Conservation (phyloP, 2,113 vertebrate genomes). For the Phaethon lepturus region DNA sequence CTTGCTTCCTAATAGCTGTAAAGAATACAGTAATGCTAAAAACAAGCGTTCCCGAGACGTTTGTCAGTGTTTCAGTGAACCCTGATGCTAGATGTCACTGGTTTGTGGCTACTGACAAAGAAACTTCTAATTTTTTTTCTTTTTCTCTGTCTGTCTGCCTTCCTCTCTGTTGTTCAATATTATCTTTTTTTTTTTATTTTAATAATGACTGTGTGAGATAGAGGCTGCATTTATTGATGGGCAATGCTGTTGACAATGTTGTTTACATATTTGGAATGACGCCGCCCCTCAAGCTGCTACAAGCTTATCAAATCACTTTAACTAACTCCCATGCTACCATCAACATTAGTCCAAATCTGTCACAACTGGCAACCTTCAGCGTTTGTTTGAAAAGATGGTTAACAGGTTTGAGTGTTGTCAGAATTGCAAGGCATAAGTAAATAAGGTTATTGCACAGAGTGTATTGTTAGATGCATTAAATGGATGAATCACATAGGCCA, state of each 20-base stretch:
- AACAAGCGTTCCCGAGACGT: slow-evolving; percentile 24
- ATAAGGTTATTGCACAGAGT: slow-evolving; percentile 4
- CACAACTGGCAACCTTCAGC: slow-evolving; percentile 78
- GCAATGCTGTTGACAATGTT: slow-evolving; percentile 67
- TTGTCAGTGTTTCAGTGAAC: slow-evolving; percentile 48
- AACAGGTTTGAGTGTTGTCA: slow-evolving; percentile 46
- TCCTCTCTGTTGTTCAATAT: not conserved
- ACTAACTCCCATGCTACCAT: slow-evolving; percentile 67
- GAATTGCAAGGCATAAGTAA: slow-evolving; percentile 56
- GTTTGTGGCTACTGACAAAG: slow-evolving; percentile 40
- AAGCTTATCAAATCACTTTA: slow-evolving; percentile 75
- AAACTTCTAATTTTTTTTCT: not conserved
- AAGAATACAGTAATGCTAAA: slow-evolving; percentile 31
- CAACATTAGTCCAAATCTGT: slow-evolving; percentile 76
- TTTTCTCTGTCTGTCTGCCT: not conserved
- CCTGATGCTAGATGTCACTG: slow-evolving; percentile 1
- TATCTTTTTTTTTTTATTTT: not conserved
- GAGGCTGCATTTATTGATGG: slow-evolving; percentile 43
- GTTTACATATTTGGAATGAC: slow-evolving; percentile 72
- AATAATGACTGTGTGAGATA: slow-evolving; percentile 34
- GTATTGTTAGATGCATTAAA: not conserved
- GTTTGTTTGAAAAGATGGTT: slow-evolving; percentile 72
- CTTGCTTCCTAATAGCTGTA: slow-evolving; percentile 24
- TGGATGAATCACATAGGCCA: not conserved
- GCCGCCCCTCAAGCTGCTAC: slow-evolving; percentile 79